Evolutionary conservation across 2,113 vertebrate species (phyloP).

Genomic region (Scomber japonicus): DNA sequence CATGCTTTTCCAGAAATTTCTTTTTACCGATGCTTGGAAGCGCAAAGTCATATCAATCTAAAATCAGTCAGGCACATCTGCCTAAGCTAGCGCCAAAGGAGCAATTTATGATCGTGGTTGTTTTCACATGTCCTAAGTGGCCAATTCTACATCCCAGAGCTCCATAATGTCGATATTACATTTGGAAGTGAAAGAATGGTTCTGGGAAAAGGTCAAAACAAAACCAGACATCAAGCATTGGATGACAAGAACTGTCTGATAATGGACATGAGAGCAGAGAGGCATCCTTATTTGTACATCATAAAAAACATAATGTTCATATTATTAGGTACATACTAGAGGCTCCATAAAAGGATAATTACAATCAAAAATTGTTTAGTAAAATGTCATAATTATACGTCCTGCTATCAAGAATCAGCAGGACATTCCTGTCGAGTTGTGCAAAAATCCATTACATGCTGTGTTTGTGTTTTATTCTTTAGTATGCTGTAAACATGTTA

Average conservation of each 20-base stretch:
- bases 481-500: not conserved
- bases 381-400: not conserved
- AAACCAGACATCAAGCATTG: conserved; percentile 39
- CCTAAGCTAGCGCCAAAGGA: conserved; percentile 35
- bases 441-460: not conserved
- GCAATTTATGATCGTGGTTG: conserved; percentile 66
- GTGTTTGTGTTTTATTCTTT: conserved; percentile 1
- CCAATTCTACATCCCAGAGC: conserved; percentile 60
- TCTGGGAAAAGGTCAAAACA: conserved; percentile 64
- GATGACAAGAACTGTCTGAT: conserved; percentile 37
- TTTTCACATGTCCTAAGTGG: conserved; percentile 70
- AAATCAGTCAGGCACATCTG: conserved; percentile 60
- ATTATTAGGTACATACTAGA: too few species aligned
- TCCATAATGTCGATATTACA: conserved; percentile 60
- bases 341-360: not conserved
- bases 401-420: not conserved
- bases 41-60: conserved; percentile 42
- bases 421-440: not conserved
- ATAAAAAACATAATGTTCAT: not conserved
- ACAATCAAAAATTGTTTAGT: not conserved
- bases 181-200: conserved; percentile 56
- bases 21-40: not conserved
- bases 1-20: not conserved
- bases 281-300: not conserved
- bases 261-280: conserved; percentile 28